Evolutionary conservation across 2,888 invertebrate genomes (phyloP).

Genomic region (Melipona bicolor): DNA sequence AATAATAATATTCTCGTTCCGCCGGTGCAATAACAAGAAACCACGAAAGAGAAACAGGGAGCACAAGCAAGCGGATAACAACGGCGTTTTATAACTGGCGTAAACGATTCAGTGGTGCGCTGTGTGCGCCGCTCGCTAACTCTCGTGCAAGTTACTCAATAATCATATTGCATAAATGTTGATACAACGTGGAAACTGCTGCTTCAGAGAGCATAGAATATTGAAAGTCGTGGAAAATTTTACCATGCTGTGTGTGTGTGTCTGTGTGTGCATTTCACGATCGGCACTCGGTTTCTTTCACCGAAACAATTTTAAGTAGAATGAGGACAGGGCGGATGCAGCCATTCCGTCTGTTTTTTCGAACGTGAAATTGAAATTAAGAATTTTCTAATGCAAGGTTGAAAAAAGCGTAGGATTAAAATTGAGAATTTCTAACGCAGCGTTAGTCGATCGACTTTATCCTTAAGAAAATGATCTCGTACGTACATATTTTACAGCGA

Average conservation of each 20-base stretch:
- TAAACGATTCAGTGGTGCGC: constrained; percentile 34
- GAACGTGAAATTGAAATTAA: not conserved
- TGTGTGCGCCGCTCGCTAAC: constrained; percentile 15
- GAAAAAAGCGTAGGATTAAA: not conserved
- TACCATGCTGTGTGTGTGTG: not conserved
- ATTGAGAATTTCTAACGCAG: not conserved
- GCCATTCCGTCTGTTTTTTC: no score
- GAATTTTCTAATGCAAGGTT: not conserved
- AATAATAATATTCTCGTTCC: constrained; percentile 23
- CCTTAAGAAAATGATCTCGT: not conserved
- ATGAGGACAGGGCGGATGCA: not conserved
- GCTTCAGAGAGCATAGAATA: not conserved
- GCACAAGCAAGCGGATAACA: constrained; percentile 36
- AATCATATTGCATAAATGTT: constrained; percentile 30
- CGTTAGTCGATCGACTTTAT: not conserved
- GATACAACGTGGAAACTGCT: constrained; percentile 1
- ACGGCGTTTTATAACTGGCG: constrained; percentile 21
- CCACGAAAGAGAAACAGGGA: not conserved
- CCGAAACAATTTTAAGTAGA: not conserved
- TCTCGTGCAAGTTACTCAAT: constrained; percentile 13
- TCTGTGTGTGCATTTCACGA: not conserved
- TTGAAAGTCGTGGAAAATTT: constrained; percentile 10
- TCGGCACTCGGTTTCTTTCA: not conserved
- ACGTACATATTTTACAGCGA: no score
- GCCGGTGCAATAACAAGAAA: constrained; percentile 14